Evolutionary conservation across 2,888 invertebrate species (phyloP).

Genomic region (Tetranychus piercei): DNA sequence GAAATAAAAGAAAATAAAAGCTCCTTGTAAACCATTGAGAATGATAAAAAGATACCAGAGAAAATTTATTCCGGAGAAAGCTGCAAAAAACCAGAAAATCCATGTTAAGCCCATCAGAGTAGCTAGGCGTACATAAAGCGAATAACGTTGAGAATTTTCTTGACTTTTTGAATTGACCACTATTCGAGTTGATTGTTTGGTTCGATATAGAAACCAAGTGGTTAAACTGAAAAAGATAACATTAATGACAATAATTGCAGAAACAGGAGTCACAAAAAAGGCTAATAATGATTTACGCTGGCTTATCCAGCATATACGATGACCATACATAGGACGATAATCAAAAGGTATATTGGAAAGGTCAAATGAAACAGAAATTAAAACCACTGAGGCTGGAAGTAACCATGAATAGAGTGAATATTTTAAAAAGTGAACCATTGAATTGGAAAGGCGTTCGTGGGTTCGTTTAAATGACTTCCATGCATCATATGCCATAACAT

Average conservation of each 20-base stretch:
- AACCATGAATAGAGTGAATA: slow-evolving; percentile 30
- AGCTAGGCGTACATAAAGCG: slow-evolving; percentile 36
- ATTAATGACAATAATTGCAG: slow-evolving; percentile 35
- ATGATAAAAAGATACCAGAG: slow-evolving; percentile 37
- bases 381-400: slow-evolving; percentile 28
- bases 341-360: not conserved
- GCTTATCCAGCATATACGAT: slow-evolving; percentile 37
- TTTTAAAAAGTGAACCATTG: slow-evolving; percentile 16
- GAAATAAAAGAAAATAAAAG: slow-evolving; percentile 38
- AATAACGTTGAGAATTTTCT: slow-evolving; percentile 21
- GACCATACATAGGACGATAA: slow-evolving; percentile 14
- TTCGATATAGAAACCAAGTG: slow-evolving; percentile 34
- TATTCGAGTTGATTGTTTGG: slow-evolving; percentile 28
- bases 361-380: slow-evolving; percentile 20
- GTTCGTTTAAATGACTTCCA: slow-evolving; percentile 24
- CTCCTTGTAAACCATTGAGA: slow-evolving; percentile 37
- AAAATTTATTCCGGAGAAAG: slow-evolving; percentile 31
- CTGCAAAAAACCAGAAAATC: slow-evolving; percentile 36
- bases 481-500: slow-evolving; percentile 38
- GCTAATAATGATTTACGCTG: slow-evolving; percentile 36
- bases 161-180: not conserved
- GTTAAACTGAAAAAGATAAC: slow-evolving; percentile 33
- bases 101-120: slow-evolving; percentile 38
- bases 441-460: not conserved
- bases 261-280: slow-evolving; percentile 38